These are phyloP conservation scores for Biston stratarius DNA, from an alignment of 2,888 invertebrate genomes.

Conservation along the genomic window DNA sequence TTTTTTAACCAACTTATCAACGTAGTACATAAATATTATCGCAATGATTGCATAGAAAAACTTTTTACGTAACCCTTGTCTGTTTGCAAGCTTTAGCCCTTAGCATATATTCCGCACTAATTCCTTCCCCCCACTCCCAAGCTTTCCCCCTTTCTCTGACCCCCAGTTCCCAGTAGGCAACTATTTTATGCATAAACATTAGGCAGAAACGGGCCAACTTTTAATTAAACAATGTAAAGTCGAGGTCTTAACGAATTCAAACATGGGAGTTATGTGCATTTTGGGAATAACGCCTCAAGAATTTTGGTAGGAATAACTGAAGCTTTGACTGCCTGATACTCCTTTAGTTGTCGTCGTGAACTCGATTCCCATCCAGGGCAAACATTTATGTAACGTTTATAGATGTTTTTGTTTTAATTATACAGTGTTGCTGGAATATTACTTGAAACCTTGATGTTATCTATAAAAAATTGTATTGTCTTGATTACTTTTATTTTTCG, in stretches of 20 bases:
- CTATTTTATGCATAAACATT: slow-evolving; percentile 56
- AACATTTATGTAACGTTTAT: too few species aligned
- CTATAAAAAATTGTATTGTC: too few species aligned
- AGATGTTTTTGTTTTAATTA: not conserved
- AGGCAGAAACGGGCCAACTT: slow-evolving; percentile 53
- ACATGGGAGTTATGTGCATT: slow-evolving; percentile 13
- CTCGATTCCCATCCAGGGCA: too few species aligned
- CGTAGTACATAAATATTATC: too few species aligned
- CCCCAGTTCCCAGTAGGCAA: slow-evolving; percentile 14
- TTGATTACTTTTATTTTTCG: too few species aligned
- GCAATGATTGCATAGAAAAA: not conserved
- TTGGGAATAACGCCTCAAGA: slow-evolving; percentile 3
- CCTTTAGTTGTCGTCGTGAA: too few species aligned
- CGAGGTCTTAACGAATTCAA: slow-evolving; percentile 28
- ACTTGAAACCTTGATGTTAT: too few species aligned
- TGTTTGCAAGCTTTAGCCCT: not conserved
- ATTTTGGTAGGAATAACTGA: not conserved
- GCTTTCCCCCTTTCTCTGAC: slow-evolving; percentile 1
- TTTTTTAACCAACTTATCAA: too few species aligned
- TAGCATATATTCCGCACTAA: slow-evolving; percentile 13
- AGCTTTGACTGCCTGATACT: not conserved
- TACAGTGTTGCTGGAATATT: too few species aligned
- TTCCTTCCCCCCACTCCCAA: not conserved
- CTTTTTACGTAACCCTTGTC: not conserved
- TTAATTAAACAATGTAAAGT: slow-evolving; percentile 52